Base-by-base conservation (phyloP, 37 sponge, comb jelly and placozoan genomes). In the Hormiphora californensis region DNA sequence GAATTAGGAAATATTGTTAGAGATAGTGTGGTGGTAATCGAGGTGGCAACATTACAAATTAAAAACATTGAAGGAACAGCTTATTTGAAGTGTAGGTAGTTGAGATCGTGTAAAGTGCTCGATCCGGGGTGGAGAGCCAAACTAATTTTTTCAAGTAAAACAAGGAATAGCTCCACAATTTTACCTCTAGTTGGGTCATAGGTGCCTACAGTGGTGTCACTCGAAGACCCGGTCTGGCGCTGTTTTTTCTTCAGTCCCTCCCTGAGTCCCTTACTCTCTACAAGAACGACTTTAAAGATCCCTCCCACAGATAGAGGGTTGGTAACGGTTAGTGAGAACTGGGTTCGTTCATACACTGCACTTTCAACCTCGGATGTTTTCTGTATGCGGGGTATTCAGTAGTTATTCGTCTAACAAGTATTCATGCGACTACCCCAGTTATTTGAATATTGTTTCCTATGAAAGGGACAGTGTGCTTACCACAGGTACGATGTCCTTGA, bases 401-500 rank as follows among this genome's bases (percentile, higher is more conserved):
- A n/a, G n/a, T n/a, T n/a, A n/a, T n/a, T n/a, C n/a, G n/a, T n/a
- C n/a, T n/a, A n/a, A n/a, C n/a, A n/a, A n/a, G n/a, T n/a, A n/a
- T n/a, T n/a, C n/a, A n/a, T n/a, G 53, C 9, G 53, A 49, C 9
- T 17, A 49, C 53, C 15, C 53, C 15, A 49, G 15, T 9, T 49
- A 9, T 49, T 49, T 49, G 53, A 49, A 49, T 17, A 49, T 15
- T 15, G 53, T 17, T 49, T 49, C 53, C 15, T 17, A 49, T 17
- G 53, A 9, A 49, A 49, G 53, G 15, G 9, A 9, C 15, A 49
- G 53, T 49, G 11, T 40, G 31, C 81, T 5, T 88, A 93, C 93
- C 87, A 86, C 39, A 32, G 94, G 92, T 4, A 86, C 35, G 27
- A 86, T 87, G 51, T 91, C 88, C 78, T 87, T 90, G 54, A 89